phyloP scores from a whole-genome alignment of 2,888 invertebrate species.

The Pogonocherus hispidulus region DNA sequence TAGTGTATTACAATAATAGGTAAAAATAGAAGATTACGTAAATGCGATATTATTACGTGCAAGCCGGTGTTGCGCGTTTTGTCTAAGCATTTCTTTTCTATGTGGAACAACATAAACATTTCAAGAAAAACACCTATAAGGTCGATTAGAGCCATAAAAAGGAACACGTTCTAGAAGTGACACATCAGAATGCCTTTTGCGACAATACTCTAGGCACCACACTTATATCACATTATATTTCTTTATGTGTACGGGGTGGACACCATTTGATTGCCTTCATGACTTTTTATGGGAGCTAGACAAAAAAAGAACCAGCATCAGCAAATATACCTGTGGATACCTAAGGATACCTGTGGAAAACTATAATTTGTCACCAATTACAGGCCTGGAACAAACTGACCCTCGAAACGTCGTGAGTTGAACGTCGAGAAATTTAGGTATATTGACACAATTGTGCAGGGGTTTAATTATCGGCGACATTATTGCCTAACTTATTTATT shows the following conservation, averaged over 20 bases:
- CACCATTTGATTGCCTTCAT: too few species aligned
- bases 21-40: constrained; percentile 24
- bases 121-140: constrained; percentile 15
- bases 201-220: background rate
- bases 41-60: constrained; percentile 15
- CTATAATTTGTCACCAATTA: too few species aligned
- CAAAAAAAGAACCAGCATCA: too few species aligned
- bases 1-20: constrained; percentile 9
- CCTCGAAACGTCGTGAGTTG: too few species aligned
- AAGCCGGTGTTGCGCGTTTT: constrained; percentile 2
- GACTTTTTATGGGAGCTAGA: too few species aligned
- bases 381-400: too few species aligned
- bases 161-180: constrained; percentile 28
- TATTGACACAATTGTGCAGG: too few species aligned
- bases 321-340: too few species aligned
- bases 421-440: too few species aligned
- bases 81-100: constrained; percentile 11
- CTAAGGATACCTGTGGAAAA: too few species aligned
- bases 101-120: constrained; percentile 11
- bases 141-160: constrained; percentile 9
- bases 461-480: too few species aligned
- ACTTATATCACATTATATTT: background rate
- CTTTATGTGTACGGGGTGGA: background rate
- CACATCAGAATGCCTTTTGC: constrained; percentile 24
- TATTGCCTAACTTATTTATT: too few species aligned